A percentile compares a stretch with the other conserved stretches of the same genome.
These are phyloP conservation scores for Montipora foliosa DNA, from an alignment of 64 coral and sea anemone species.

Conservation along the genomic window DNA sequence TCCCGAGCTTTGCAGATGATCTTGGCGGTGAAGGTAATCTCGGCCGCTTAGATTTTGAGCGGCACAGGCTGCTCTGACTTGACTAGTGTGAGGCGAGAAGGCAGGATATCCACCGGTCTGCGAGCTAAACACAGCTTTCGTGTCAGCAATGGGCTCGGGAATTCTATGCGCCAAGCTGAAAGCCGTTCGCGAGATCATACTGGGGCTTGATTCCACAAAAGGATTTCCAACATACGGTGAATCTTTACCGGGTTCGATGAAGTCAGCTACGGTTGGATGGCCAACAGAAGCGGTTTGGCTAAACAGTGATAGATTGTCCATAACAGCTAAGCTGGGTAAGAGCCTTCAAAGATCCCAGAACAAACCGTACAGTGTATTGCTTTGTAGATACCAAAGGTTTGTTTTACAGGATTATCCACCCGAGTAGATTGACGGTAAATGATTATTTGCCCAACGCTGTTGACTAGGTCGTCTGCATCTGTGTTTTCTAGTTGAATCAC, in stretches of 20 bases:
- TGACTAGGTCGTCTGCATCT: conserved; percentile 74
- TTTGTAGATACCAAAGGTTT: conserved; percentile 29
- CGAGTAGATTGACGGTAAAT: conserved; percentile 65
- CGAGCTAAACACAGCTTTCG: conserved; percentile 49
- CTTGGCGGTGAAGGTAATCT: conserved; percentile 51
- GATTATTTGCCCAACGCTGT: conserved; percentile 58
- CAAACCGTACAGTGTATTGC: conserved; percentile 19
- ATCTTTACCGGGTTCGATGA: conserved; percentile 67
- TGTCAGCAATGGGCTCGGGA: conserved; percentile 59
- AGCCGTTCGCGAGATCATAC: conserved; percentile 63
- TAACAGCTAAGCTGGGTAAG: conserved; percentile 39
- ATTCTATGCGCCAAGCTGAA: conserved; percentile 65
- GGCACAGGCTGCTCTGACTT: conserved; percentile 62
- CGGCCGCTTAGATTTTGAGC: conserved; percentile 37
- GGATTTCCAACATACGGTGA: conserved; percentile 63
- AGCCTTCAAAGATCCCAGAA: conserved; percentile 1
- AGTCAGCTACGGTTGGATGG: conserved; percentile 63
- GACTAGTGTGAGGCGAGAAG: conserved; percentile 65
- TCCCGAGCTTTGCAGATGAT: conserved; percentile 36
- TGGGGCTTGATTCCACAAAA: conserved; percentile 61
- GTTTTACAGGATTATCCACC: conserved; percentile 53
- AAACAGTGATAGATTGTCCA: conserved; percentile 78
- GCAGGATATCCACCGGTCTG: conserved; percentile 47
- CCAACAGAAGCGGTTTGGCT: conserved; percentile 62
- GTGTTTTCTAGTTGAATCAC: conserved; percentile 70